These are phyloP conservation scores for Drosophila rufa DNA, from an alignment of 1,140 invertebrate genomes.

Conservation along the genomic window DNA sequence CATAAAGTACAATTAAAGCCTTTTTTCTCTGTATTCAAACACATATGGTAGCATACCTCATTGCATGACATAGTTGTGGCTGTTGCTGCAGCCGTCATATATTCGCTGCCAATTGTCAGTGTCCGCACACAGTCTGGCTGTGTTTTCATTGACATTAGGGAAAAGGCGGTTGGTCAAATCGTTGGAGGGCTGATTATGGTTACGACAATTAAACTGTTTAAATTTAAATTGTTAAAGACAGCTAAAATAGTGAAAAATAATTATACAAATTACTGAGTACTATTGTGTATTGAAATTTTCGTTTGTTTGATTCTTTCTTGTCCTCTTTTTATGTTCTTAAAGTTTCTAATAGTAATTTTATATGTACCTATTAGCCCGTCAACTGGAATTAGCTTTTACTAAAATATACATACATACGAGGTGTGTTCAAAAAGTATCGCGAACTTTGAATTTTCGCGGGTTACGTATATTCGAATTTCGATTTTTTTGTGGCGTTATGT, in stretches of 20 bases:
- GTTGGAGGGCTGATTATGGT: slow-evolving; percentile 6
- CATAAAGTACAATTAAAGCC: too few relatives aligned
- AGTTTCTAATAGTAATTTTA: too few relatives aligned
- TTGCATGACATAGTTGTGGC: slow-evolving; percentile 62
- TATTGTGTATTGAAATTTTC: too few relatives aligned
- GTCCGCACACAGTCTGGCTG: slow-evolving; percentile 35
- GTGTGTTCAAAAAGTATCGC: too few relatives aligned
- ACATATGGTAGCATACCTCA: slow-evolving; percentile 26
- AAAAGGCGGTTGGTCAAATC: slow-evolving; percentile 16
- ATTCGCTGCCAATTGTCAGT: slow-evolving; percentile 54
- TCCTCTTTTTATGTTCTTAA: too few relatives aligned
- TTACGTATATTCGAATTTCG: too few relatives aligned
- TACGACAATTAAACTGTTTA: slow-evolving; percentile 11
- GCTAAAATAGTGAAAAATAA: neutral
- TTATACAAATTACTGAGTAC: neutral
- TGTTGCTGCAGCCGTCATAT: slow-evolving; percentile 60
- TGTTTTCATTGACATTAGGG: slow-evolving; percentile 50
- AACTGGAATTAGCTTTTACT: too few relatives aligned
- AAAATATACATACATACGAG: too few relatives aligned
- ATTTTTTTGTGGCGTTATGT: too few relatives aligned
- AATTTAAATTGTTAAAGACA: slow-evolving; percentile 2
- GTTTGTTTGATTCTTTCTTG: too few relatives aligned
- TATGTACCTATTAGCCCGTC: too few relatives aligned
- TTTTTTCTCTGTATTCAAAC: slow-evolving; percentile 5
- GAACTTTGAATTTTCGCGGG: too few relatives aligned